A percentile compares a stretch with the other conserved stretches of the same genome.
These are phyloP conservation scores for Drosophila tani DNA, from an alignment of 1,140 invertebrate genomes.

Conservation along the genomic window DNA sequence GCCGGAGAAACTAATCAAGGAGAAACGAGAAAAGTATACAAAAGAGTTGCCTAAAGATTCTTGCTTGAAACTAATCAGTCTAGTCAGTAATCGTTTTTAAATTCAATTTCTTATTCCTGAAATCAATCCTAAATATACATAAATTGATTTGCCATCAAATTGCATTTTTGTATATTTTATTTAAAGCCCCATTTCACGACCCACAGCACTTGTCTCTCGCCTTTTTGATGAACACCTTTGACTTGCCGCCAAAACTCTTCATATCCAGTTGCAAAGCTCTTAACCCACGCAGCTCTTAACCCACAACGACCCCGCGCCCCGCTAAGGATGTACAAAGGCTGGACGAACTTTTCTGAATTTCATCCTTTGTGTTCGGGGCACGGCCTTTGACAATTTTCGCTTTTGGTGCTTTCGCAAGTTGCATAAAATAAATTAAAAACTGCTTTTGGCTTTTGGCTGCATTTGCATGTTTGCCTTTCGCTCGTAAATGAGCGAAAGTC, in stretches of 20 bases:
- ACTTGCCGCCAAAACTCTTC: constrained; percentile 37
- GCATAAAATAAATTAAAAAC: constrained; percentile 81
- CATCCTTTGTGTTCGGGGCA: constrained; percentile 34
- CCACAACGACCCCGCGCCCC: constrained; percentile 19
- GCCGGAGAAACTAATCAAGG: not conserved
- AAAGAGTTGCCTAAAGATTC: not conserved
- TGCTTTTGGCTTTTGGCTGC: constrained; percentile 77
- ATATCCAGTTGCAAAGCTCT: constrained; percentile 25
- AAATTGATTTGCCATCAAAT: not conserved
- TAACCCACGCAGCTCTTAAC: constrained; percentile 28
- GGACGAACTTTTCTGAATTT: constrained; percentile 48
- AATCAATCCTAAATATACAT: not conserved
- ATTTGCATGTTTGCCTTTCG: constrained; percentile 61
- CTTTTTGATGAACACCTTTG: constrained; percentile 27
- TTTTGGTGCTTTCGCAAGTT: constrained; percentile 57
- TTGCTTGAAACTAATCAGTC: not conserved
- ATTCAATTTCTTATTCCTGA: not conserved
- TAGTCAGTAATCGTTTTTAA: not conserved
- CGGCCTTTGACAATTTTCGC: constrained; percentile 72
- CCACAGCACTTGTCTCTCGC: not conserved
- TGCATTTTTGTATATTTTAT: not conserved
- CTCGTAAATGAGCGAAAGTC: constrained; percentile 47
- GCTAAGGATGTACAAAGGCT: constrained; percentile 13
- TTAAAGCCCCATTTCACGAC: not conserved
- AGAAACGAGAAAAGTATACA: not conserved